These are phyloP conservation scores for Dynastes tityus DNA, from an alignment of 2,888 invertebrate species.

Conservation along the genomic window DNA sequence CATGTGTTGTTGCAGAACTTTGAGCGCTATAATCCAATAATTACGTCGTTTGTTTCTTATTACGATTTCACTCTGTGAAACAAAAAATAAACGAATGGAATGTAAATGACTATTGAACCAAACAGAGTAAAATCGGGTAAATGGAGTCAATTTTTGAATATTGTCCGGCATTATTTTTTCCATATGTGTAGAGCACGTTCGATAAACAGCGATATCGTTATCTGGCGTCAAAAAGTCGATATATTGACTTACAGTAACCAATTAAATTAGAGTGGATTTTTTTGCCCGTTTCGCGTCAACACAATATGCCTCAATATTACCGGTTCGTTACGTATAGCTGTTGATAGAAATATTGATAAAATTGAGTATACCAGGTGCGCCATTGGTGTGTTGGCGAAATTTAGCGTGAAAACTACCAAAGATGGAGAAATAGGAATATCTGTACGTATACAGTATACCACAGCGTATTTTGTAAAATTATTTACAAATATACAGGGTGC, in stretches of 20 bases:
- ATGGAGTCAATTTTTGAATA: neutral
- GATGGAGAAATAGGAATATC: no score
- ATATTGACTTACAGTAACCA: neutral
- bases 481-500: no score
- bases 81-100: conserved; percentile 4
- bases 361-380: neutral
- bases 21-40: neutral
- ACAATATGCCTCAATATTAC: neutral
- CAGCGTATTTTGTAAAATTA: no score
- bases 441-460: no score
- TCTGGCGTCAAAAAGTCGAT: neutral
- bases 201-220: no score
- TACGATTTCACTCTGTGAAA: neutral
- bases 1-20: neutral
- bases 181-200: no score
- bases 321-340: neutral
- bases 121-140: neutral
- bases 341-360: neutral
- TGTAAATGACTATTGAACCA: neutral
- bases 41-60: neutral
- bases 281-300: neutral
- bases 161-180: no score
- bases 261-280: conserved; percentile 3
- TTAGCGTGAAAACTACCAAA: no score
- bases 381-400: no score